phyloP scores from a whole-genome alignment of 1,140 invertebrate species.

The honey bee (Apis mellifera) region DNA sequence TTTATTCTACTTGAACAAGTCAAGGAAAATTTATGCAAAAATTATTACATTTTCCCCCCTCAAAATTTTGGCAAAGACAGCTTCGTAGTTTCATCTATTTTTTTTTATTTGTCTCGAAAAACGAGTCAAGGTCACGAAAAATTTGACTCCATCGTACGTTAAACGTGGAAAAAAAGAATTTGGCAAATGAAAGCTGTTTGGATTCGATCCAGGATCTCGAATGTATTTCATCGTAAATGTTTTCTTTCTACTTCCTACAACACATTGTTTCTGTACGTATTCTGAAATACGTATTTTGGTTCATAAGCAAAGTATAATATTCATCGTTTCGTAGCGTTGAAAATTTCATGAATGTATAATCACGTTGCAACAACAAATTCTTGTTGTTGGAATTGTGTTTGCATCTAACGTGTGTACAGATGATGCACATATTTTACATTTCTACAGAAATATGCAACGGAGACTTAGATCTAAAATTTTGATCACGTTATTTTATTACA shows the following conservation, averaged over 20 bases:
- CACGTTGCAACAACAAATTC: background rate
- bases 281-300: background rate
- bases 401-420: background rate
- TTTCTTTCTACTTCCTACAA: background rate
- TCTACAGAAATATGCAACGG: background rate
- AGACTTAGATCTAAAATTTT: no score
- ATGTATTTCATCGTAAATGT: slow-evolving; percentile 33
- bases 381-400: background rate
- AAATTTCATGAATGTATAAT: background rate
- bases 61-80: background rate
- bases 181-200: slow-evolving; percentile 53
- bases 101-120: background rate
- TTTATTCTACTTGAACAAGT: no score
- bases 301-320: background rate
- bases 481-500: no score
- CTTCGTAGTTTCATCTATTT: background rate
- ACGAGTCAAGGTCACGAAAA: slow-evolving; percentile 43
- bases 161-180: slow-evolving; percentile 42
- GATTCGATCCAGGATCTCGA: slow-evolving; percentile 42
- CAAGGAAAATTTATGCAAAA: no score
- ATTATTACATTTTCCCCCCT: no score
- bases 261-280: background rate
- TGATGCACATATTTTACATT: background rate
- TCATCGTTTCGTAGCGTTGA: background rate
- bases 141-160: slow-evolving; percentile 1